phyloP scores from a whole-genome alignment of 2,888 invertebrate species.

The Eumacrocentrus americanus region DNA sequence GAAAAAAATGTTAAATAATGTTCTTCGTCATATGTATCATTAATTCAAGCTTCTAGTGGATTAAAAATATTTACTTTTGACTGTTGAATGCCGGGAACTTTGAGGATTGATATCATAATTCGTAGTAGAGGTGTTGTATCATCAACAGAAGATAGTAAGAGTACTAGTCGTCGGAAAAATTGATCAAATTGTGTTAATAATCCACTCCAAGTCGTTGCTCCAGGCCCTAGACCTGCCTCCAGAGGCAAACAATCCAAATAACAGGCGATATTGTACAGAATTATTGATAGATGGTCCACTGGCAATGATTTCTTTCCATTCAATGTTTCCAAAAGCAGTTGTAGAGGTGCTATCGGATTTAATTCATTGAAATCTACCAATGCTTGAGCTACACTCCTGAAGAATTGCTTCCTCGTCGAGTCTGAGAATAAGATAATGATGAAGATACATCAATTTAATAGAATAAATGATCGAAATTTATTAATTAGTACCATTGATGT shows the following conservation, averaged over 20 bases:
- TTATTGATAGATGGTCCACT: slow-evolving; percentile 73
- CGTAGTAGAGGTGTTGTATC: slow-evolving; percentile 75
- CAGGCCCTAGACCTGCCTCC: slow-evolving; percentile 74
- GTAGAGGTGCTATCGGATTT: slow-evolving; percentile 92
- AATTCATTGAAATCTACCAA: slow-evolving; percentile 95
- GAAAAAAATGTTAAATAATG: slow-evolving; percentile 40
- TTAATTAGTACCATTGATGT: slow-evolving; percentile 83
- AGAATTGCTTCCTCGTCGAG: slow-evolving; percentile 79
- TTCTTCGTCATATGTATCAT: no score
- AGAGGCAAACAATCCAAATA: slow-evolving; percentile 92
- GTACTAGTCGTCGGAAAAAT: slow-evolving; percentile 78
- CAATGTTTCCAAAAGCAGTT: slow-evolving; percentile 84
- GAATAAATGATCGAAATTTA: no score
- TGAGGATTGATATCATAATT: slow-evolving; percentile 79
- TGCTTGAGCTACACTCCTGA: slow-evolving; percentile 92
- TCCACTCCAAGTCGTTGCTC: slow-evolving; percentile 77
- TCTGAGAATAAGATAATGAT: slow-evolving; percentile 62
- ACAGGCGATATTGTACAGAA: slow-evolving; percentile 89
- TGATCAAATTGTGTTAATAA: slow-evolving; percentile 86
- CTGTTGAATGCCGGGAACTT: slow-evolving; percentile 82
- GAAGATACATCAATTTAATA: background rate
- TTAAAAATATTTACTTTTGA: slow-evolving; percentile 70
- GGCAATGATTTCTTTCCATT: slow-evolving; percentile 80
- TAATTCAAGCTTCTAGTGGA: background rate
- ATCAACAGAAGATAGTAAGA: slow-evolving; percentile 73